phyloP scores from a whole-genome alignment of 2,888 invertebrate genomes.

The Nymphalis urticae region DNA sequence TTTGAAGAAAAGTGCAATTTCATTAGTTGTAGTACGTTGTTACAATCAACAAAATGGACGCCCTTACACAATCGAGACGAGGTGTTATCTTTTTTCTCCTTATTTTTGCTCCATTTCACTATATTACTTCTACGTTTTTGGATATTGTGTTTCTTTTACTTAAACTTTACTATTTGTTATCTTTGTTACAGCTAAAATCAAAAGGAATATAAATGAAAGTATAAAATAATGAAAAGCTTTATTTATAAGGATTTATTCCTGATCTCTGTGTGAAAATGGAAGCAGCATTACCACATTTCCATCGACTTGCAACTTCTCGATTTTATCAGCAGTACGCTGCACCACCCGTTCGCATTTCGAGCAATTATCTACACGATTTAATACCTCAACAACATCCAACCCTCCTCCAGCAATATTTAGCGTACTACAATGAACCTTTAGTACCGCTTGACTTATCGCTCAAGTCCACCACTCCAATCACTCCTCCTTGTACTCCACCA shows the following conservation, averaged over 20 bases:
- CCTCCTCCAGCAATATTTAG: conserved; percentile 78
- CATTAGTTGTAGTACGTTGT: conserved; percentile 42
- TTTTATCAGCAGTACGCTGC: conserved; percentile 74
- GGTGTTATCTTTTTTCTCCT: conserved; percentile 38
- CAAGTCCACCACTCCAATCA: conserved; percentile 87
- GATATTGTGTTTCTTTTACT: conserved; percentile 1
- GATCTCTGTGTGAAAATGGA: conserved; percentile 58
- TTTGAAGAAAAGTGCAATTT: conserved; percentile 44
- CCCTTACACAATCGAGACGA: conserved; percentile 54
- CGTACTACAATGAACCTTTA: conserved; percentile 82
- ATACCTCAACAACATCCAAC: conserved; percentile 73
- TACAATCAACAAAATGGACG: conserved; percentile 71
- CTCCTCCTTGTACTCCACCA: conserved; percentile 89
- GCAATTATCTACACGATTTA: conserved; percentile 70
- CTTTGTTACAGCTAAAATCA: conserved; percentile 52
- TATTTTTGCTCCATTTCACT: background rate
- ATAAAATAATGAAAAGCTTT: conserved; percentile 26
- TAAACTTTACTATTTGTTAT: background rate
- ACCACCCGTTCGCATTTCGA: conserved; percentile 66
- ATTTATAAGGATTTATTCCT: conserved; percentile 3
- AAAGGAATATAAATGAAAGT: conserved; percentile 23
- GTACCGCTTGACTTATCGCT: conserved; percentile 89
- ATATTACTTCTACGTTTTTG: background rate
- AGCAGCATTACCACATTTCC: conserved; percentile 71
- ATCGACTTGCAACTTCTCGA: conserved; percentile 65